phyloP scores from a whole-genome alignment of 2,888 invertebrate genomes.

The Ashinkailepas kermadecensis region DNA sequence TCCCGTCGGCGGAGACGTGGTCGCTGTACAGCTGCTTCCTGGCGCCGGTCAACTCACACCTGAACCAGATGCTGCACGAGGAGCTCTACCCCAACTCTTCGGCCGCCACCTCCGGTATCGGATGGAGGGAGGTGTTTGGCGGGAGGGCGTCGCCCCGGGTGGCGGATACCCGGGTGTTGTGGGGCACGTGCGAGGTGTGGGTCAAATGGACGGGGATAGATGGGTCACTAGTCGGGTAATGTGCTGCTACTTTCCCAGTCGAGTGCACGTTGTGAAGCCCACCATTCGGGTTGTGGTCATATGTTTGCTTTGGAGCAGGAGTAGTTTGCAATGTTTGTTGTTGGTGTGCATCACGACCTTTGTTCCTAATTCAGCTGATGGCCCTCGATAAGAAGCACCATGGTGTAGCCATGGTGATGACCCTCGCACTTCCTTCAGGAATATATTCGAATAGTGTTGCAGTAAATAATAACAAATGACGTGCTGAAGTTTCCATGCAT shows the following conservation, averaged over 20 bases:
- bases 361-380: too few species aligned
- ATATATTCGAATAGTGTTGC: too few species aligned
- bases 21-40: conserved; percentile 39
- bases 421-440: too few species aligned
- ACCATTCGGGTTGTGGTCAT: too few species aligned
- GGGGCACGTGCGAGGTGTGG: not conserved
- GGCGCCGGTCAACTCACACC: conserved; percentile 38
- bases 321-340: too few species aligned
- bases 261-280: not conserved
- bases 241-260: not conserved
- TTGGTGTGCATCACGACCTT: too few species aligned
- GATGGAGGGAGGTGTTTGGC: not conserved
- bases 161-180: not conserved
- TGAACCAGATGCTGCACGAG: conserved; percentile 65
- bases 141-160: not conserved
- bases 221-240: not conserved
- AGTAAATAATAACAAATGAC: too few species aligned
- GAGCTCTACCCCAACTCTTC: conserved; percentile 56
- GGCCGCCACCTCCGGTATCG: not conserved
- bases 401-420: too few species aligned
- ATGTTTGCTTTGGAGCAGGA: too few species aligned
- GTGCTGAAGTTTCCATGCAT: too few species aligned
- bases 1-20: conserved; percentile 84
- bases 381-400: too few species aligned
- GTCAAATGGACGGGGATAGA: not conserved